Base-by-base conservation (phyloP, 2,113 vertebrate genomes). In the Chelonoidis abingdonii region DNA sequence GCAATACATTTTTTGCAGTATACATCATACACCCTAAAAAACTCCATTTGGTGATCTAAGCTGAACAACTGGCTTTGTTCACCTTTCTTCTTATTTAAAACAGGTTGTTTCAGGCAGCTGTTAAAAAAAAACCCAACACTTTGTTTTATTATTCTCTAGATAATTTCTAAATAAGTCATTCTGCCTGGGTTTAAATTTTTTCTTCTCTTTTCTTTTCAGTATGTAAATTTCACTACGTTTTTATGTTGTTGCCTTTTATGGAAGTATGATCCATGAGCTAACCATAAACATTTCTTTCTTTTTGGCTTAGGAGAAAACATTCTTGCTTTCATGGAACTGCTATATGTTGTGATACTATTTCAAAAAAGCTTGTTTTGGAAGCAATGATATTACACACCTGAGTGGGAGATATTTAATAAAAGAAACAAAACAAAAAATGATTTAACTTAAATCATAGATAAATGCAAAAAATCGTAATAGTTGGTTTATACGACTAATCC, bases 21-120 rank as follows among this genome's bases (percentile, higher is more conserved):
- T 88, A 93, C 57, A 2, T 97, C 95, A 97, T 94, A 50, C 83
- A 75, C 90, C 93, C 92, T 94, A 89, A 95, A 97, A 72, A 80
- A 29, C 59, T 96, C 86, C 88, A 11, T 93, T 97, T 93, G 79
- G 65, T 94, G 89, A 89, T 80, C 78, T 95, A 59, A 5, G 21
- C 94, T 75, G 81, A 93, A 94, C 5, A 97, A 83, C 75, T 94
- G 93, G 84, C 94, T 91, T 92, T 92, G 87, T 75, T 93, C 89
- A 84, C 93, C 86, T 96, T 94, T 92, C 72, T 92, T 93, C 88
- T 95, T 94, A 97, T 96, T 96, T 96, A 94, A 97, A 97, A 87
- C 80, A 97, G 91, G 95, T 97, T 97, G 87, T 90, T 97, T 90
- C 65, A 47, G 72, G 54, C 76, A 97, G 91, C 92, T 97, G 80